Evolutionary conservation across 2,797 vertebrate species (phyloP).

Genomic region (Acanthornis magna): DNA sequence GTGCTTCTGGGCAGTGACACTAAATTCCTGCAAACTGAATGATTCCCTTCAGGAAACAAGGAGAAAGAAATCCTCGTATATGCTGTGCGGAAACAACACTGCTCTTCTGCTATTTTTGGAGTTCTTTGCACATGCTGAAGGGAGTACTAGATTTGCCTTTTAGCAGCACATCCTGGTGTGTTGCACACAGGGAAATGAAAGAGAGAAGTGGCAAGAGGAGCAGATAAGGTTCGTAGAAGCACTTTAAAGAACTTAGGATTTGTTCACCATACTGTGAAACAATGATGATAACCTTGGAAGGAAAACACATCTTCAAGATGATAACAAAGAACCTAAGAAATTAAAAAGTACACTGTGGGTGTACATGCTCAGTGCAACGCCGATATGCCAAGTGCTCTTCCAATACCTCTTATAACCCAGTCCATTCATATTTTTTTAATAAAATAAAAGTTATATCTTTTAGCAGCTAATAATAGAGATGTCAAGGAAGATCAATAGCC

Average conservation of each 20-base stretch:
- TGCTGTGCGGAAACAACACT: background rate
- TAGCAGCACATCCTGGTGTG: background rate
- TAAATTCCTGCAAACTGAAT: background rate
- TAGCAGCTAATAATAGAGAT: background rate
- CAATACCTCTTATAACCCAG: background rate
- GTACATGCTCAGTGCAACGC: background rate
- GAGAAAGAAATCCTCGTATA: background rate
- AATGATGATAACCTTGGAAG: background rate
- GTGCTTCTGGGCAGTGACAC: background rate
- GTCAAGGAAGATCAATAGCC: background rate
- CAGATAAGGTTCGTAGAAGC: background rate
- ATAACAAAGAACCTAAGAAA: background rate
- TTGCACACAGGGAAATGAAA: background rate
- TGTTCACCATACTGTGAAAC: background rate
- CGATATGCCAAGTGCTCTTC: background rate
- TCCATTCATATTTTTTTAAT: background rate
- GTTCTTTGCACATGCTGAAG: background rate
- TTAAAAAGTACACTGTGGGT: background rate
- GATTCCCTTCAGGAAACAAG: background rate
- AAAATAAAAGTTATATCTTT: background rate
- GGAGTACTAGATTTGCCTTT: constrained; percentile 4
- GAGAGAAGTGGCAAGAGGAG: background rate
- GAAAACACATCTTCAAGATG: background rate
- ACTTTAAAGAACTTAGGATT: background rate
- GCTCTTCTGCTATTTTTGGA: background rate